Conservation (phyloP, 2,797 vertebrate species). For the Leuciscus waleckii region DNA sequence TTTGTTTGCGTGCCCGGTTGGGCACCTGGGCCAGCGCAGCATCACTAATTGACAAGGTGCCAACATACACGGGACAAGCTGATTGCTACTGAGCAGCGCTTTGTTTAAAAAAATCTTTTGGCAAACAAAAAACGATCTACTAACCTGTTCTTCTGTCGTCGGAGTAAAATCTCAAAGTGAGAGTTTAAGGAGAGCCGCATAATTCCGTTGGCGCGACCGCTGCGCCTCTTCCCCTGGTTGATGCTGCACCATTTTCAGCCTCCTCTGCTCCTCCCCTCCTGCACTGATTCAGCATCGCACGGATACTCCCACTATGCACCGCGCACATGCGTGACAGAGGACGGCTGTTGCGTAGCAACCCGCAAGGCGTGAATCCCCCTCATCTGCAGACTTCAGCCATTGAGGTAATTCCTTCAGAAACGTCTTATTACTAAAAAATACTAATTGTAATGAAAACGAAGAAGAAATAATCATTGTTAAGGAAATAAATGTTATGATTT, state of each 20-base stretch:
- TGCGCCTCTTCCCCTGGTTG: conserved; percentile 55
- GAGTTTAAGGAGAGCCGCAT: conserved; percentile 55
- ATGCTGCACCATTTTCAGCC: conserved; percentile 67
- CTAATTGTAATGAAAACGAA: background rate
- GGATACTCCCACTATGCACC: conserved; percentile 69
- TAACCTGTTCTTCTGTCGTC: conserved; percentile 66
- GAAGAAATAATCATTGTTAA: background rate
- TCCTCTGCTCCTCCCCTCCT: conserved; percentile 62
- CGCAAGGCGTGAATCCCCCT: conserved; percentile 44
- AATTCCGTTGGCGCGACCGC: conserved; percentile 60
- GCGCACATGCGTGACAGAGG: conserved; percentile 60
- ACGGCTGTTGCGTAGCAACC: conserved; percentile 68
- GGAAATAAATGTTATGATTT: background rate
- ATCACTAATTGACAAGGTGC: conserved; percentile 61
- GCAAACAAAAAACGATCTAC: conserved; percentile 37
- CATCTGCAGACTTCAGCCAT: conserved; percentile 14
- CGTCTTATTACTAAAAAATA: background rate
- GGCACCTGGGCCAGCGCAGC: conserved; percentile 47
- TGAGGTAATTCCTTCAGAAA: conserved; percentile 31
- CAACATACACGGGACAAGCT: conserved; percentile 53
- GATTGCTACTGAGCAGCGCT: conserved; percentile 6
- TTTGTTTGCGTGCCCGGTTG: conserved; percentile 26
- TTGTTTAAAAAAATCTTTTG: background rate
- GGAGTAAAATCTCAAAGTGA: conserved; percentile 52
- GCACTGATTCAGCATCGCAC: conserved; percentile 69